Base-by-base conservation (phyloP, 2,888 invertebrate genomes). In the Marronus borbonicus region DNA sequence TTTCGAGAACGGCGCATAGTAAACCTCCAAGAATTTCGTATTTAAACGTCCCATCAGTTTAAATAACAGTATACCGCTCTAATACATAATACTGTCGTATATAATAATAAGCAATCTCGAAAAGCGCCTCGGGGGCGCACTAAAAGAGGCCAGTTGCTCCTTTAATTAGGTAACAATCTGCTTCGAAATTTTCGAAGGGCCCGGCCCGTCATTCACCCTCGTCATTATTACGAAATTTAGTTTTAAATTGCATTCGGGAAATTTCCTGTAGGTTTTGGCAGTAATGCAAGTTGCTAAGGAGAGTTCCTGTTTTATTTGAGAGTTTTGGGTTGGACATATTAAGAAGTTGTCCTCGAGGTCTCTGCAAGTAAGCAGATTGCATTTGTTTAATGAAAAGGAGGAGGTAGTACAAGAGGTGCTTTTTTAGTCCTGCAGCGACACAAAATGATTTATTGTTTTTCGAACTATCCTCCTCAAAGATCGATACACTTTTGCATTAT, bases 111-210 rank as follows among this genome's bases (percentile, higher is more conserved):
- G 44, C 12, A 44, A 44, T 44, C 44, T 58, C 55, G 28, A 28
- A 72, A 39, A 31, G 31, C 72, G 76, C 79, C 24, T 64, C 77
- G 80, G 78, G 36, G 24, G 72, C 44, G 8, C 44, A 64, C 76
- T 10, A 68, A 24, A 81, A 82, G 81, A 20, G 55, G 44, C 10
- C 44, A 44, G 12, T 55, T 14, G 55, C 17, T 14, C 81, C 82
- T 83, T 84, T 84, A 84, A 84, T 84, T 84, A 84, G 83, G 83
- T 83, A 83, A 84, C 82, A 80, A 83, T 84, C 82, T 78, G 83
- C 81, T 44, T 83, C 81, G 76, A 78, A 82, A 81, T 80, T 78
- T 78, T 80, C 77, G 81, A 79, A 81, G 80, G 65, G 80, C 8
- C 44, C 44, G 10, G 79, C 76, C 80, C 80, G 80, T 81, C 81